phyloP scores from a whole-genome alignment of 2,113 vertebrate genomes.

The Crotalus tigris region DNA sequence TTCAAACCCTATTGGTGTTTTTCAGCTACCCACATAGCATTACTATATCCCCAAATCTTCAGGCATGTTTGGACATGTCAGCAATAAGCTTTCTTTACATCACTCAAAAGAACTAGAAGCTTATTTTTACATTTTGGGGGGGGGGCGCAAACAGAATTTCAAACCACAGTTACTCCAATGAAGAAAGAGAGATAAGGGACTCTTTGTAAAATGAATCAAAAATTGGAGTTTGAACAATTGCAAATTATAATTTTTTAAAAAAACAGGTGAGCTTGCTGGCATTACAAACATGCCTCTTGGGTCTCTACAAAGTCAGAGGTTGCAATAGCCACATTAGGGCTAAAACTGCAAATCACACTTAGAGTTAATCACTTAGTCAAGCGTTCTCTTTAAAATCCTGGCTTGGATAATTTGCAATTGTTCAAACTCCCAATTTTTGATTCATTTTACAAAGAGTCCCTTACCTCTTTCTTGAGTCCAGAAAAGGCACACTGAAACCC shows the following conservation, averaged over 20 bases:
- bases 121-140: not conserved
- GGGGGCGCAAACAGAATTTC: not conserved
- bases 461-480: not conserved
- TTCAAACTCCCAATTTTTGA: not conserved
- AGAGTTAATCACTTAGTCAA: not conserved
- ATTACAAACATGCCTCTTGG: not conserved
- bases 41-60: not conserved
- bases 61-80: not conserved
- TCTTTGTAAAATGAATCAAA: not conserved
- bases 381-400: not conserved
- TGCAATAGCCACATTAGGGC: not conserved
- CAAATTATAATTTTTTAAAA: not conserved
- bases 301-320: not conserved
- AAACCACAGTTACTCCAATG: not conserved
- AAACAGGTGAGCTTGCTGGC: not conserved
- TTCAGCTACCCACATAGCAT: not conserved
- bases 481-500: not conserved
- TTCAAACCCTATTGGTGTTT: not conserved
- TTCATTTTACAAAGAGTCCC: not conserved
- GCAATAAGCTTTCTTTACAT: not conserved
- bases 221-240: not conserved
- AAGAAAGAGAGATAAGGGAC: not conserved
- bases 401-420: not conserved
- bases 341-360: not conserved
- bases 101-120: not conserved